A percentile compares a stretch with the other conserved stretches of the same genome.
phyloP scores from a whole-genome alignment of 2,113 vertebrate species.

The Prietella phreatophila region DNA sequence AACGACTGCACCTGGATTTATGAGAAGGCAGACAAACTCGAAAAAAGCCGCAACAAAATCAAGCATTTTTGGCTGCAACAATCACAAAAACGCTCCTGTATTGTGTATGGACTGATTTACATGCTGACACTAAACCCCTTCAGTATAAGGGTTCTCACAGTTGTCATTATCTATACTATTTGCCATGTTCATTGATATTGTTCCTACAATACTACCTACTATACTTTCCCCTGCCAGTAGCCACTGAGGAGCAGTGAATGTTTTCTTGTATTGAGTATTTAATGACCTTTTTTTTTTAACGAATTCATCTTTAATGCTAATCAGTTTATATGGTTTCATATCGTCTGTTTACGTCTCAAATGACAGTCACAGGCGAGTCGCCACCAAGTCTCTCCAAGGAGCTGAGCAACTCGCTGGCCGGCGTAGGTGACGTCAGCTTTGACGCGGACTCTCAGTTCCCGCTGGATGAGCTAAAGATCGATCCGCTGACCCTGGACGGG shows the following conservation, averaged over 20 bases:
- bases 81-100: too few relatives aligned
- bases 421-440: constrained; percentile 91
- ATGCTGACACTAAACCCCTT: background rate
- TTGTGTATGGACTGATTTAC: too few relatives aligned
- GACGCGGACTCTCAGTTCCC: constrained; percentile 96
- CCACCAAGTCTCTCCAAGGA: constrained; percentile 98
- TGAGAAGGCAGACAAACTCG: too few relatives aligned
- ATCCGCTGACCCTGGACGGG: constrained; percentile 94
- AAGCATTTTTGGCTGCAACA: too few relatives aligned
- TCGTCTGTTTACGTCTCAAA: constrained; percentile 3
- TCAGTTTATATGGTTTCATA: background rate
- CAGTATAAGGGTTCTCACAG: background rate
- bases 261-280: background rate
- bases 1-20: too few relatives aligned
- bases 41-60: too few relatives aligned
- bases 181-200: background rate
- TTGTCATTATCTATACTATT: background rate
- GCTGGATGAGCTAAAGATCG: constrained; percentile 97
- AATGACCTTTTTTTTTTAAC: background rate
- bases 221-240: background rate
- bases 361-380: constrained; percentile 91
- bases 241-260: background rate
- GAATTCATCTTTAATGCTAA: background rate
- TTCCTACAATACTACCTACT: background rate
- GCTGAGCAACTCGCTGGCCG: constrained; percentile 88